Evolutionary conservation across 2,113 vertebrate genomes (phyloP), one percentile per base, ranked within the genome.

Genomic region (Tringa solitaria): DNA sequence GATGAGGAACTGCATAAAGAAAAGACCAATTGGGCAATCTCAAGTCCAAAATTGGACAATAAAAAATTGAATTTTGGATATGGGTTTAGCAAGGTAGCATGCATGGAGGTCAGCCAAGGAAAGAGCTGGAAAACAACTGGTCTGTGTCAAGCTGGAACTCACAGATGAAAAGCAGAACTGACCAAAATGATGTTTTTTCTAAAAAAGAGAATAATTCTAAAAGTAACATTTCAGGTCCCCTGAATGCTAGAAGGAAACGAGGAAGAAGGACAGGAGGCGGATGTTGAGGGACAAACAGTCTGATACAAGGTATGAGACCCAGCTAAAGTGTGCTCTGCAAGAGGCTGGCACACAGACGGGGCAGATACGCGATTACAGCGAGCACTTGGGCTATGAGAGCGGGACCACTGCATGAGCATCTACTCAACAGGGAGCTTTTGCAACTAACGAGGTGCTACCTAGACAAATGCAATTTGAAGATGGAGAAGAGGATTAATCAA

Each of bases 341-440:
- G 43, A 56, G 10, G 28, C 30, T 60, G 26, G 64, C 8, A 28
- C n/a, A 28, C 23, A 4, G 2, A 0, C 8, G 14, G 26, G 14
- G 45, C 39, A 50, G 14, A 20, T 0, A 4, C 5, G 60, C 57
- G n/a, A 54, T 30, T 8, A 57, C 74, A 63, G 41, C 0, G 2
- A 88, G 43, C 8, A 7, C 28, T 28, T 0, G 0, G 24, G 21
- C 32, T 21, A 24, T 0, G 1, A 61, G 45, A 67, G 56, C 1
- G 1, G 35, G 39, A 41, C 32, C 6, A 50, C 48, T 5, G 35
- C 4, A 1, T 26, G n/a, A 72, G 64, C 50, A 54, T 3, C 21
- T 48, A 16, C 43, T 69, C 54, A 61, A 0, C 0, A 0, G 1
- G 19, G 57, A 79, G 56, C 27, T 30, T 50, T 27, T 3, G 14